A percentile compares a stretch with the other conserved stretches of the same genome.
Conservation (phyloP, 1,140 invertebrate species). For the Ganaspis sp. region DNA sequence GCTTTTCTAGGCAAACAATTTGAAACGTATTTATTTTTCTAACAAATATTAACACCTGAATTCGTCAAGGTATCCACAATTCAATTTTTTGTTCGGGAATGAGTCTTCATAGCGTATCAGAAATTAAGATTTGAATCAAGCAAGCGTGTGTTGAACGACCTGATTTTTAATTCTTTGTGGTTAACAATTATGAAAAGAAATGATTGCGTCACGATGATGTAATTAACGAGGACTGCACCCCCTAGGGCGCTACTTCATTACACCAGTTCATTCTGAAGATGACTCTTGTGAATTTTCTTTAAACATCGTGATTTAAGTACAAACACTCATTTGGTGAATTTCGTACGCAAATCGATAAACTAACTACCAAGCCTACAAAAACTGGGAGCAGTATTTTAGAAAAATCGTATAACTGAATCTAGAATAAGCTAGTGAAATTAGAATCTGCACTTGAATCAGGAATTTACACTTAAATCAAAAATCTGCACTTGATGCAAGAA, state of each 20-base stretch:
- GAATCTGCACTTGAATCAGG: no score
- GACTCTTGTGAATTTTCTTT: conserved; percentile 49
- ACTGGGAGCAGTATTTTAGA: no score
- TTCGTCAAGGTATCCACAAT: neutral
- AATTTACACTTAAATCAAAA: no score
- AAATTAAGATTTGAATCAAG: neutral
- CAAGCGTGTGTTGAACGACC: conserved; percentile 13
- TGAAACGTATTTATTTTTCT: no score
- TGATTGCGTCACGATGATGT: conserved; percentile 74
- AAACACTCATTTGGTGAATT: neutral
- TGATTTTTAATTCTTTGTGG: conserved; percentile 28
- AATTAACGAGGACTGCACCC: conserved; percentile 70
- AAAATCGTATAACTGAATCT: no score
- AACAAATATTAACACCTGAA: no score
- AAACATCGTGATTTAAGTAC: neutral
- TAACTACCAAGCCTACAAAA: no score
- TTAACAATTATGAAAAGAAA: conserved; percentile 64
- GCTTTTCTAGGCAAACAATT: no score
- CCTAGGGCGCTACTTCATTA: conserved; percentile 71
- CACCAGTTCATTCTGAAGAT: conserved; percentile 68
- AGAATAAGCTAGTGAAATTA: no score
- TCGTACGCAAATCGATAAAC: neutral
- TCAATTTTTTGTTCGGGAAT: neutral
- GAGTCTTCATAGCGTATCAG: neutral
- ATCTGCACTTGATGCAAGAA: no score